A percentile compares a stretch with the other conserved stretches of the same genome.
phyloP scores from a whole-genome alignment of 1,140 invertebrate species.

The Cylas formicarius region DNA sequence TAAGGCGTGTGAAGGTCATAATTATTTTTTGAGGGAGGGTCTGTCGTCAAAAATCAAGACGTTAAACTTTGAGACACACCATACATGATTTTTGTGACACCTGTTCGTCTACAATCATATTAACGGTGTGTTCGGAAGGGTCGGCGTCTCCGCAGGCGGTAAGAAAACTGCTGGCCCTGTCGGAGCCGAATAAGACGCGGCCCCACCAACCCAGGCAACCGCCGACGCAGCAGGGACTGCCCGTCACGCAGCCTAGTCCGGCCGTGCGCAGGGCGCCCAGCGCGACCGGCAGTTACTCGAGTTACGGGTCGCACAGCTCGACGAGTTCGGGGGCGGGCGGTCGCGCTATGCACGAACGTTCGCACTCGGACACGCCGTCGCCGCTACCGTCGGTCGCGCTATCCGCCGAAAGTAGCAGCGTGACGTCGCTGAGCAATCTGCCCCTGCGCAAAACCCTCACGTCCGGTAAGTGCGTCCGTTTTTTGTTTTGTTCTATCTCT shows the following conservation, averaged over 20 bases:
- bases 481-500: neutral
- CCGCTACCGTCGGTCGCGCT: constrained; percentile 82
- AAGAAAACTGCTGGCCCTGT: constrained; percentile 83
- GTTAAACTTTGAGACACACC: neutral
- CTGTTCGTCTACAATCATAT: too few species aligned
- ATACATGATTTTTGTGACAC: too few species aligned
- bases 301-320: constrained; percentile 39
- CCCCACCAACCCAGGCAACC: constrained; percentile 73
- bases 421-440: constrained; percentile 84
- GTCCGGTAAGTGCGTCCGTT: constrained; percentile 56
- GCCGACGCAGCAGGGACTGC: constrained; percentile 46
- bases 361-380: constrained; percentile 82
- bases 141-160: constrained; percentile 94
- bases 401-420: constrained; percentile 90
- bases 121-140: too few species aligned
- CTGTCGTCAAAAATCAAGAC: too few species aligned
- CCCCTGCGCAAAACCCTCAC: constrained; percentile 79
- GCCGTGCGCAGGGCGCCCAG: constrained; percentile 42
- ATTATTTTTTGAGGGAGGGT: too few species aligned
- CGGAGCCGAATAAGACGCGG: constrained; percentile 77
- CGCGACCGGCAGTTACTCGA: constrained; percentile 41
- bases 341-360: constrained; percentile 70
- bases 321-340: constrained; percentile 36
- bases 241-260: constrained; percentile 46
- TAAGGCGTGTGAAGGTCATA: too few species aligned